Evolutionary conservation across 2,888 invertebrate genomes (phyloP), one percentile per base, ranked within the genome.

Genomic region (Deilephila porcellus): DNA sequence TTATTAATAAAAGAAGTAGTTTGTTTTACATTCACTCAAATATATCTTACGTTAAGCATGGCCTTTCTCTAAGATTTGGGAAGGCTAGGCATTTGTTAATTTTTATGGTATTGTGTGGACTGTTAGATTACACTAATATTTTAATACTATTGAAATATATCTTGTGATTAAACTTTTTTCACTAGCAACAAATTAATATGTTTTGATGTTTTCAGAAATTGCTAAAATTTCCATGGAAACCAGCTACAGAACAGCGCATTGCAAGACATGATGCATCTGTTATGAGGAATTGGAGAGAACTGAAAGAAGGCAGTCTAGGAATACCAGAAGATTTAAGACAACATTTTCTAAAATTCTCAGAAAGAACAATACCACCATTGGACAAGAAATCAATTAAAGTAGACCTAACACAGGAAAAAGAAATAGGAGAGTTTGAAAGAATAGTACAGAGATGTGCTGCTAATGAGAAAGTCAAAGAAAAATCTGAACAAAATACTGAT

Each of bases 301-400:
- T 97, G 11, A 95, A 95, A 77, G 89, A 94, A 52, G 96, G 96
- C 8, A 88, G 95, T 76, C 80, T 97, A 19, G 86, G 93, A 71
- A 91, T 95, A 76, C 83, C 94, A 52, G 82, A 92, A 29, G 86
- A 93, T 1, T 77, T 97, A 32, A 84, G 87, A 64, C 84, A 95
- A 77, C 97, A 97, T 88, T 93, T 97, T 64, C 85, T 95, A 0
- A 97, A 97, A 85, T 98, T 97, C 82, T 95, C 96, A 1, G 84
- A 95, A 4, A 93, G 97, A 83, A 88, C 90, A 1, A 95, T 96
- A 77, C 92, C 93, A 72, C 93, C 94, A 4, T 76, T 94, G 14
- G 88, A 83, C 59, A 85, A 87, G 72, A 85, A 89, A 74, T 90
- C 92, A 53, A 82, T 93, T 17, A 91, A 92, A 86, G 80, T 89